phyloP scores from a whole-genome alignment of 64 coral and sea anemone genomes.

The Porites lutea region DNA sequence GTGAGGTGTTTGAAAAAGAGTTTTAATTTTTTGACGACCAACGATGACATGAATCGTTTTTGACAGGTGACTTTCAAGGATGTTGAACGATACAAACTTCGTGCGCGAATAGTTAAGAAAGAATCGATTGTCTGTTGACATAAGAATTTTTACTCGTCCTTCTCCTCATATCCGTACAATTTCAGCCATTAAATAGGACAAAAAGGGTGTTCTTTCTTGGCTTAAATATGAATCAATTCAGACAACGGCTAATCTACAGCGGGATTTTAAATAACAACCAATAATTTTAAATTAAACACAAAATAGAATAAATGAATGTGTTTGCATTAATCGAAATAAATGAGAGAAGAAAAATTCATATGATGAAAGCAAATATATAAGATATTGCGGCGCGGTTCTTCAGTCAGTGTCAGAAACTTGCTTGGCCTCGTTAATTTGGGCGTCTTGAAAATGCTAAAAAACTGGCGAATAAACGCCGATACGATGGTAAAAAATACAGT shows the following conservation, averaged over 20 bases:
- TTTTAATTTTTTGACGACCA: neutral
- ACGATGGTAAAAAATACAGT: too few species aligned
- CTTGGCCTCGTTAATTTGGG: neutral
- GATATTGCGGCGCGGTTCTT: neutral
- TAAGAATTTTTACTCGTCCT: neutral
- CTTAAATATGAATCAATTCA: neutral
- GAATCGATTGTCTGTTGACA: neutral
- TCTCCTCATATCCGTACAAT: neutral
- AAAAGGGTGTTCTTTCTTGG: neutral
- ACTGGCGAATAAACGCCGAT: neutral
- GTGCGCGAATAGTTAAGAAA: neutral
- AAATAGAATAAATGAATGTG: neutral
- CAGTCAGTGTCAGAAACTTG: neutral
- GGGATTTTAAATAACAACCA: neutral
- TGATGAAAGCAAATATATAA: neutral
- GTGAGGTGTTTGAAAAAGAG: conserved; percentile 5
- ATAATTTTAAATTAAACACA: conserved; percentile 4
- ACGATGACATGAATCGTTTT: neutral
- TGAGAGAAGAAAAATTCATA: neutral
- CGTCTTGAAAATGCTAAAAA: neutral
- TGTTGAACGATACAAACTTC: neutral
- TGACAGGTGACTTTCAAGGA: neutral
- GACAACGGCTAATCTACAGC: neutral
- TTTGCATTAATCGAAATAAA: neutral
- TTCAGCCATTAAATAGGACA: neutral